A percentile compares a stretch with the other conserved stretches of the same genome.
Evolutionary conservation across 2,113 vertebrate genomes (phyloP).

Genomic region (Aptenodytes patagonicus): DNA sequence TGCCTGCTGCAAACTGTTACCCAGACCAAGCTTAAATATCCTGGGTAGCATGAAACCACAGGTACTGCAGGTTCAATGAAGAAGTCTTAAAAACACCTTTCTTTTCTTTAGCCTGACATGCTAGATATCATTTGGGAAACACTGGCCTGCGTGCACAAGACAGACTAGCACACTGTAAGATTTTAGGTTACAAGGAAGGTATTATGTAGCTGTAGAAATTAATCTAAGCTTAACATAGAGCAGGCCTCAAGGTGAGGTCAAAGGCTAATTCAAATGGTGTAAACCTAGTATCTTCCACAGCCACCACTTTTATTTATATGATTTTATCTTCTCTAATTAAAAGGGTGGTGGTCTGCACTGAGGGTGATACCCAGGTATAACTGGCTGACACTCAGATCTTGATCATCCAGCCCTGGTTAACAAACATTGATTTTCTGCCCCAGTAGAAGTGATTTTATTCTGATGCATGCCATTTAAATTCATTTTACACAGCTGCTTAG

Average conservation of each 20-base stretch:
- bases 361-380: conserved; percentile 17
- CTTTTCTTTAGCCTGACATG: neutral
- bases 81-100: neutral
- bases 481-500: conserved; percentile 68
- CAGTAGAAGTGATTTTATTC: conserved; percentile 56
- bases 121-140: neutral
- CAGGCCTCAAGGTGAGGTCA: neutral
- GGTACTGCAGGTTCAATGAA: neutral
- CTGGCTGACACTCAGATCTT: conserved; percentile 16
- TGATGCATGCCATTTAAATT: conserved; percentile 68
- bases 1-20: neutral
- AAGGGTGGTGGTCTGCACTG: neutral
- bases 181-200: neutral
- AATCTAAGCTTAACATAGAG: neutral
- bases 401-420: conserved; percentile 53
- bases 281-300: neutral
- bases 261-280: neutral
- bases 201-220: neutral
- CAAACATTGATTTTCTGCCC: conserved; percentile 70
- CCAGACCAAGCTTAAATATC: neutral
- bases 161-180: rapidly evolving
- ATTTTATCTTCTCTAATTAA: conserved; percentile 44
- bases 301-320: neutral
- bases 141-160: neutral
- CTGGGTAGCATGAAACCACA: neutral